Percentiles rank a stretch among this genome's conserved stretches.
These are phyloP conservation scores for Tapirus indicus DNA, from an alignment of 2,797 vertebrate genomes.

Conservation along the genomic window DNA sequence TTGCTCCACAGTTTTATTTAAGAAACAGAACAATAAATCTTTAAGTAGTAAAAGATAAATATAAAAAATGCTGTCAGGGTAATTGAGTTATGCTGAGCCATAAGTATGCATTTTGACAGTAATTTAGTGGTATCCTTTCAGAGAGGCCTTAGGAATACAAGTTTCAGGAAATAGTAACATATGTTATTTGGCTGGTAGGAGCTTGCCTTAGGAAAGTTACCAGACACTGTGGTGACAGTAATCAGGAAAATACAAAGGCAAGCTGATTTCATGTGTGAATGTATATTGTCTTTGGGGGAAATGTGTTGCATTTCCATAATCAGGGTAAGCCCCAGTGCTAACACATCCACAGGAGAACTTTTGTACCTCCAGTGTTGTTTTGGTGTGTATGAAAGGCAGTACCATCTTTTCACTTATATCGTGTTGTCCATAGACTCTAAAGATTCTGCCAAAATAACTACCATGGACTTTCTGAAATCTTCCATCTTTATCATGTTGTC, in stretches of 20 bases:
- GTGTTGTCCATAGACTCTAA: background rate
- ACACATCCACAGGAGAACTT: background rate
- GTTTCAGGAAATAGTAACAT: conserved; percentile 27
- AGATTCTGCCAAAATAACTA: background rate
- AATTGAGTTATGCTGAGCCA: conserved; percentile 79
- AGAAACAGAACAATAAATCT: conserved; percentile 78
- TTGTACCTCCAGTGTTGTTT: background rate
- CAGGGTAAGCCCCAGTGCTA: background rate
- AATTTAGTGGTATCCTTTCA: conserved; percentile 57
- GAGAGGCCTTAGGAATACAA: conserved; percentile 4
- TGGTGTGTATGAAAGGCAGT: background rate
- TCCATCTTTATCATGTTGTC: background rate
- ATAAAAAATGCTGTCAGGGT: conserved; percentile 71
- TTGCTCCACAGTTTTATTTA: conserved; percentile 80
- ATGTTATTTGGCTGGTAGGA: conserved; percentile 3
- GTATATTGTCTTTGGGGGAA: conserved; percentile 2
- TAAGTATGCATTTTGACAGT: conserved; percentile 68
- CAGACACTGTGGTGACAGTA: background rate
- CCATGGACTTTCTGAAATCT: background rate
- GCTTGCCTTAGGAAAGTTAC: conserved; percentile 5
- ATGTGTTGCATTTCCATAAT: conserved; percentile 67
- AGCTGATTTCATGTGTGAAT: conserved; percentile 19
- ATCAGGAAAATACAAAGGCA: conserved; percentile 2
- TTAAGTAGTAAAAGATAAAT: conserved; percentile 76
- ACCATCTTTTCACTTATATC: background rate